phyloP scores from a whole-genome alignment of 2,888 invertebrate species.

The Parascotia fuliginaria region DNA sequence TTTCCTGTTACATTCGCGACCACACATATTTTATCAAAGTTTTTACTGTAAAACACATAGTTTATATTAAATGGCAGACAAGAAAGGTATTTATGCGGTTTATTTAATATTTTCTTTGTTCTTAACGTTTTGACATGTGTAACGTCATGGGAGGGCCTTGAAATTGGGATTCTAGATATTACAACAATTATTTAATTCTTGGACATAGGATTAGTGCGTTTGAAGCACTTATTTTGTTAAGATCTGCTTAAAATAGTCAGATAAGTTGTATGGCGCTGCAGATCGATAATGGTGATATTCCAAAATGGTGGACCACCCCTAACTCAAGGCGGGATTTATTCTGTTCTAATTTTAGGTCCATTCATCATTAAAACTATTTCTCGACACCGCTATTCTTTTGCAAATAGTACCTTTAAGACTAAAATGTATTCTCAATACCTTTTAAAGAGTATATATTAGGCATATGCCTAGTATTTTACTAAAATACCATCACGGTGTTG shows the following conservation, averaged over 20 bases:
- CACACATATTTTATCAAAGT: slow-evolving; percentile 51
- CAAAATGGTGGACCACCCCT: slow-evolving; percentile 74
- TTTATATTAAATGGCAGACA: slow-evolving; percentile 82
- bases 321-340: slow-evolving; percentile 46
- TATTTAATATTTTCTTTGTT: slow-evolving; percentile 74
- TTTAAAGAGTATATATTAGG: background rate
- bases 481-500: background rate
- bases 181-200: slow-evolving; percentile 36
- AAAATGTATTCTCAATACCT: background rate
- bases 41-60: slow-evolving; percentile 60
- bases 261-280: slow-evolving; percentile 34
- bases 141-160: slow-evolving; percentile 70
- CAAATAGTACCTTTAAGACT: slow-evolving; percentile 1
- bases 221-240: slow-evolving; percentile 18
- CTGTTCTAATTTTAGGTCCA: slow-evolving; percentile 56
- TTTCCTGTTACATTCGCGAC: slow-evolving; percentile 50
- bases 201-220: slow-evolving; percentile 20
- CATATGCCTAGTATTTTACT: slow-evolving; percentile 19
- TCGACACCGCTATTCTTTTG: slow-evolving; percentile 7
- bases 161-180: slow-evolving; percentile 46
- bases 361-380: slow-evolving; percentile 36
- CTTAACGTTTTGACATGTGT: slow-evolving; percentile 75
- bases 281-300: slow-evolving; percentile 68
- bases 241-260: slow-evolving; percentile 16
- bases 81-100: slow-evolving; percentile 84